Conservation (phyloP, 2,797 vertebrate species). For the Clarias fuscus region DNA sequence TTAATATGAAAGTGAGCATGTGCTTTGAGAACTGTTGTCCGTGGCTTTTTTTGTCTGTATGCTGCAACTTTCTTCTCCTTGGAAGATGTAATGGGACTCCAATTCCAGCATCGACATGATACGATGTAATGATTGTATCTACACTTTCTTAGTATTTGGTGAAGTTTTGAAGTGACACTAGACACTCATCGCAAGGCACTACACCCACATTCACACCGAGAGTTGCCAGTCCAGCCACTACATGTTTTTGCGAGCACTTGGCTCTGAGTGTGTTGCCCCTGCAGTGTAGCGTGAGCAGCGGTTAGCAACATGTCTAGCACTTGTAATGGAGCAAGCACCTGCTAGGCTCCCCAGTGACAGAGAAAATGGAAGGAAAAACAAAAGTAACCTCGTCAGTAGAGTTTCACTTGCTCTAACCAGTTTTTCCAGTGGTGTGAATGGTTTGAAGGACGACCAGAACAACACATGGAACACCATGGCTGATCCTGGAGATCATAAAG, state of each 20-base stretch:
- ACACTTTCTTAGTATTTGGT: neutral
- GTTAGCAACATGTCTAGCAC: neutral
- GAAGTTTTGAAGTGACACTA: neutral
- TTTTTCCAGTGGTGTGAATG: constrained; percentile 86
- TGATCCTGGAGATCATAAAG: constrained; percentile 83
- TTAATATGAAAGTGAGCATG: neutral
- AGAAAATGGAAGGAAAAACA: neutral
- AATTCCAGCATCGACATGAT: neutral
- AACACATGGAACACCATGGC: constrained; percentile 93
- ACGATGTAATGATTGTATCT: neutral
- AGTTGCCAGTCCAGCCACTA: neutral
- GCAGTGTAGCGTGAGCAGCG: neutral
- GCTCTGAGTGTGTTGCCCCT: neutral
- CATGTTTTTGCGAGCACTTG: neutral
- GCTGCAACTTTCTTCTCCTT: neutral
- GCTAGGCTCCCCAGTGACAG: neutral
- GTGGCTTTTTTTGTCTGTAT: neutral
- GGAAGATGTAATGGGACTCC: neutral
- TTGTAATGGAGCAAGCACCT: neutral
- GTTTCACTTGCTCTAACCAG: constrained; percentile 88
- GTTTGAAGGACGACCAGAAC: constrained; percentile 86
- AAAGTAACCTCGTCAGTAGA: constrained; percentile 75
- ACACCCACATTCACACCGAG: neutral
- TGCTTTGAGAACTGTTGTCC: neutral
- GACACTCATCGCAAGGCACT: neutral